phyloP scores from a whole-genome alignment of 2,888 invertebrate species.

The Drosophila acutilabella region DNA sequence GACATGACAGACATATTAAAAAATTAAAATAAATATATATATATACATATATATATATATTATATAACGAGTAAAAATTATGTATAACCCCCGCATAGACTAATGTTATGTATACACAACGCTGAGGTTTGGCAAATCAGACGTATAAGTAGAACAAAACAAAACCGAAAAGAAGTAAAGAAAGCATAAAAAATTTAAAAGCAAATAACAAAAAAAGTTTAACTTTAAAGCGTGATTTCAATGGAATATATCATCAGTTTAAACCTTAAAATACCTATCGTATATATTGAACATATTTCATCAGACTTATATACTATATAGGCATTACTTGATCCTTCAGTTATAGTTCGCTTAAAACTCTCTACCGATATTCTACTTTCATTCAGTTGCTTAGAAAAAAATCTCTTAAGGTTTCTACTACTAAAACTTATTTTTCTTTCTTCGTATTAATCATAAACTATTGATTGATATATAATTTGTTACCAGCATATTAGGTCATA shows the following conservation, averaged over 20 bases:
- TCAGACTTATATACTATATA: constrained; percentile 21
- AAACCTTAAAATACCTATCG: constrained; percentile 57
- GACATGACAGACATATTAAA: constrained; percentile 40
- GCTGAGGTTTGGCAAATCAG: constrained; percentile 46
- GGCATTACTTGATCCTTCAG: constrained; percentile 17
- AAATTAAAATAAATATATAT: constrained; percentile 29
- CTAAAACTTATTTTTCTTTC: constrained; percentile 24
- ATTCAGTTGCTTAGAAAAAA: constrained; percentile 8
- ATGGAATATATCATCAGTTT: constrained; percentile 82
- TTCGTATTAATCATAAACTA: constrained; percentile 27
- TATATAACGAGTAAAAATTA: constrained; percentile 60
- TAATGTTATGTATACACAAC: constrained; percentile 70
- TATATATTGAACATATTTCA: constrained; percentile 59
- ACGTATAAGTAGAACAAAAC: constrained; percentile 59
- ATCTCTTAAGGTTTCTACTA: constrained; percentile 68
- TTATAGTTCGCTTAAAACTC: constrained; percentile 1
- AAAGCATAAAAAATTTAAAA: constrained; percentile 60
- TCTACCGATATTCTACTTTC: constrained; percentile 3
- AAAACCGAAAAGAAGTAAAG: constrained; percentile 42
- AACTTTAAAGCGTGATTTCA: constrained; percentile 84
- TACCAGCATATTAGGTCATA: constrained; percentile 70
- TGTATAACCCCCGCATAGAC: constrained; percentile 73
- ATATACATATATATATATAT: constrained; percentile 50
- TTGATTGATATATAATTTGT: constrained; percentile 47
- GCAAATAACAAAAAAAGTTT: constrained; percentile 83